These are phyloP conservation scores for Porites australiensis DNA, from an alignment of 64 coral and sea anemone genomes.

Conservation along the genomic window DNA sequence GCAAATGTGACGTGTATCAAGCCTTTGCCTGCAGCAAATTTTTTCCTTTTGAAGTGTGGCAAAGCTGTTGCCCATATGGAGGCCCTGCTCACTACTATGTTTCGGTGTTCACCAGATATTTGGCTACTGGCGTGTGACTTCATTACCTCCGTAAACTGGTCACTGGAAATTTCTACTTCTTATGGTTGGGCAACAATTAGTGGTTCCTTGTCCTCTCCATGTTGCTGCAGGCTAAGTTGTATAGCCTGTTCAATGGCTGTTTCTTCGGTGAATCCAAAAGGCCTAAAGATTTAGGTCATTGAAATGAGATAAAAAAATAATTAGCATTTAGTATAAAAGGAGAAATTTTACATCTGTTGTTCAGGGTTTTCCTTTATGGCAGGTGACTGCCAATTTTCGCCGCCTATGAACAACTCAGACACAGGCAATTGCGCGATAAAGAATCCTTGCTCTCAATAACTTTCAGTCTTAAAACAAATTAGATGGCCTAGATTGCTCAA, in stretches of 20 bases:
- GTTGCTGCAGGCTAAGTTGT: constrained; percentile 37
- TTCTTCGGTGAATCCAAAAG: constrained; percentile 55
- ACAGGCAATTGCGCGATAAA: too few species aligned
- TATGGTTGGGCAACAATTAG: neutral
- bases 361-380: too few species aligned
- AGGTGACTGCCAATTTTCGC: too few species aligned
- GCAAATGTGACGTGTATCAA: constrained; percentile 68
- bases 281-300: neutral
- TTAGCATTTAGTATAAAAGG: too few species aligned
- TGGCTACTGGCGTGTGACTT: constrained; percentile 33
- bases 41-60: constrained; percentile 68
- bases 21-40: constrained; percentile 48
- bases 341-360: too few species aligned
- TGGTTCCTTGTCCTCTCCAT: constrained; percentile 26
- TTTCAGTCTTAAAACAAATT: too few species aligned
- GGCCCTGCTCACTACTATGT: constrained; percentile 62
- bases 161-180: constrained; percentile 47
- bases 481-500: too few species aligned
- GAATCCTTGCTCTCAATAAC: too few species aligned
- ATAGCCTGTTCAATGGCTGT: constrained; percentile 61
- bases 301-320: too few species aligned
- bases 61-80: constrained; percentile 47
- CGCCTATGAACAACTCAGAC: too few species aligned
- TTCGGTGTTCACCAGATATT: constrained; percentile 20
- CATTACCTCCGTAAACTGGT: constrained; percentile 7